Evolutionary conservation across 2,113 vertebrate genomes (phyloP), one percentile per base, ranked within the genome.

Genomic region (Spermophilus dauricus): DNA sequence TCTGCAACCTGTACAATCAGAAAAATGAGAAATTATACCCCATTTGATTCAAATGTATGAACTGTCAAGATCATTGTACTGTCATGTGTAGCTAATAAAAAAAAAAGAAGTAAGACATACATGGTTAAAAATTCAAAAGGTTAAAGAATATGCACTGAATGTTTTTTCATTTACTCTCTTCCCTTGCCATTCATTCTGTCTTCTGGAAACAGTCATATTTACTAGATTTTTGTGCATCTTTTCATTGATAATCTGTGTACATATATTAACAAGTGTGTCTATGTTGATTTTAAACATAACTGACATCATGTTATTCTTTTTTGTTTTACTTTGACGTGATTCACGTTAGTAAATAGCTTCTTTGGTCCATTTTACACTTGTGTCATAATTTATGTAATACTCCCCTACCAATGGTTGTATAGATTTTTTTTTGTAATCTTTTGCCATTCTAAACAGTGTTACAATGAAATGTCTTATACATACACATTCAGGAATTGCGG

Each of bases 121-220:
- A 77, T 65, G 42, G 9, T 34, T 92, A 24, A 82, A 42, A 80
- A 70, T 94, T 86, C 9, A 76, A 72, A 96, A 86, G 61, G 32
- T 69, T 80, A 86, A 89, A 45, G 82, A 89, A 69, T 58, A 58
- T 58, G 56, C 56, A 58, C 20, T 58, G 7, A 63, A 86, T 67
- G 56, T 90, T 73, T 89, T 89, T 37, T 91, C 32, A 84, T 85
- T 42, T 91, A 26, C 34, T 82, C 3, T 86, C 0, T 65, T 92
- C 4, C 18, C 22, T 53, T 42, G 37, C 26, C 26, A 48, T 63
- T 83, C 16, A 9, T 89, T 70, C 51, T 94, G 22, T 81, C 94
- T 84, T 93, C 86, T 73, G 20, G 81, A 73, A 77, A 53, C 63
- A 96, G 4, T 6, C 26, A 65, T 30, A 86, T 70, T 84, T 90